Percentiles rank a stretch among this genome's conserved stretches.
Conservation (phyloP, 1,140 invertebrate genomes). For the Drusus annulatus region DNA sequence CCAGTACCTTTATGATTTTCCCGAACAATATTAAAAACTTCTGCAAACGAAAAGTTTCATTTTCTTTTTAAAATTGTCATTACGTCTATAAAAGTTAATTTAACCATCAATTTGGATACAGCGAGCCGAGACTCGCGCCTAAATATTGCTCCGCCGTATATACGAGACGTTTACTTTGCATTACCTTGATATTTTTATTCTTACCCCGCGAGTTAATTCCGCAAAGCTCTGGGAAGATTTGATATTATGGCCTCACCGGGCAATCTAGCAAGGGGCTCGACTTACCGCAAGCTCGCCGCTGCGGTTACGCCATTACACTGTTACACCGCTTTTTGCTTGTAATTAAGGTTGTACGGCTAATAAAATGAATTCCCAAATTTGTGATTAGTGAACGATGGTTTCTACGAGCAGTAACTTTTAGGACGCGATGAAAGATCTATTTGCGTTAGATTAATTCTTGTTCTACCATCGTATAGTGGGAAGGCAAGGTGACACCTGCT, state of each 20-base stretch:
- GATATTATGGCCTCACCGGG: slow-evolving; percentile 38
- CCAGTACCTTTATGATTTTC: slow-evolving; percentile 5
- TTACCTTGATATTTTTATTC: slow-evolving; percentile 37
- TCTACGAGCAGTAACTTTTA: no score
- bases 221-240: slow-evolving; percentile 42
- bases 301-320: not conserved
- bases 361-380: no score
- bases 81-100: slow-evolving; percentile 39
- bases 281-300: not conserved
- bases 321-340: slow-evolving; percentile 14
- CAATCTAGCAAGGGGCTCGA: slow-evolving; percentile 35
- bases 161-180: slow-evolving; percentile 32
- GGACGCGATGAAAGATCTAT: no score
- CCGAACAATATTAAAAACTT: slow-evolving; percentile 30
- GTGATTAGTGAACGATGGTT: no score
- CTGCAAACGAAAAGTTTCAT: slow-evolving; percentile 34
- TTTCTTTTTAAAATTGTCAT: slow-evolving; percentile 37
- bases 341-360: slow-evolving; percentile 1
- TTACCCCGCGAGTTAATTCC: slow-evolving; percentile 33
- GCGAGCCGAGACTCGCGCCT: not conserved
- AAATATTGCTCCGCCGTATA: slow-evolving; percentile 16
- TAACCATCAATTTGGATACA: slow-evolving; percentile 32
- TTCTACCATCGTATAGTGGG: no score
- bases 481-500: no score
- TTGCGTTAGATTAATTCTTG: no score